Evolutionary conservation across 2,888 invertebrate genomes (phyloP), one percentile per base, ranked within the genome.

Genomic region (Chaitophorus viminalis): DNA sequence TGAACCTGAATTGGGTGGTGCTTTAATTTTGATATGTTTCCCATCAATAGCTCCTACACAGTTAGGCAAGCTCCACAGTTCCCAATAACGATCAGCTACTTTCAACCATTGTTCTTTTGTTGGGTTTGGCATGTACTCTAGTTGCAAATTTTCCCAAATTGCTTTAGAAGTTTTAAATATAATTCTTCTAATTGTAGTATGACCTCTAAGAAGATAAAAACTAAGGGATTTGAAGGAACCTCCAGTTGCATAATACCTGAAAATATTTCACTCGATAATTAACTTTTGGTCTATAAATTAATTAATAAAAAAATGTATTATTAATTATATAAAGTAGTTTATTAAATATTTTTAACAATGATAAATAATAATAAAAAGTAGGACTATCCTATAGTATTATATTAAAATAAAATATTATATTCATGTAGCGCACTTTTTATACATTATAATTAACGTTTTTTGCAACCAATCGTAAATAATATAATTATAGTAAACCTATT

Each of bases 161-260:
- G 36, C 36, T 39, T 39, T 39, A 39, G 36, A 39, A 39, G 36
- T 39, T 39, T 39, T 6, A 39, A 39, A 39, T 39, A 39, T 39
- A 39, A 39, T 39, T 39, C 36, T 39, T 39, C 36, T 39, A 39
- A 39, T 39, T 39, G 36, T 39, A 39, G 36, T 39, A 39, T 39
- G 36, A 39, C 36, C 36, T 39, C 36, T 39, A 39, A 39, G 36
- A 39, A 39, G 6, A 39, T 39, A 39, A 39, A 39, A 39, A 39
- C 36, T 6, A 39, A 39, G 36, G 36, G 36, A 39, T 39, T 39
- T 39, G 75, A 75, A 75, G 39, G 75, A 75, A 39, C 75, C 36
- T 75, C 75, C 75, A 39, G 75, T 75, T 75, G 75, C 75, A 75
- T 39, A 75, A 75, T 75, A 75, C 39, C 75, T 75, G 36, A 75